These are phyloP conservation scores for Poecile montanus DNA, from an alignment of 2,797 vertebrate genomes.

Conservation along the genomic window DNA sequence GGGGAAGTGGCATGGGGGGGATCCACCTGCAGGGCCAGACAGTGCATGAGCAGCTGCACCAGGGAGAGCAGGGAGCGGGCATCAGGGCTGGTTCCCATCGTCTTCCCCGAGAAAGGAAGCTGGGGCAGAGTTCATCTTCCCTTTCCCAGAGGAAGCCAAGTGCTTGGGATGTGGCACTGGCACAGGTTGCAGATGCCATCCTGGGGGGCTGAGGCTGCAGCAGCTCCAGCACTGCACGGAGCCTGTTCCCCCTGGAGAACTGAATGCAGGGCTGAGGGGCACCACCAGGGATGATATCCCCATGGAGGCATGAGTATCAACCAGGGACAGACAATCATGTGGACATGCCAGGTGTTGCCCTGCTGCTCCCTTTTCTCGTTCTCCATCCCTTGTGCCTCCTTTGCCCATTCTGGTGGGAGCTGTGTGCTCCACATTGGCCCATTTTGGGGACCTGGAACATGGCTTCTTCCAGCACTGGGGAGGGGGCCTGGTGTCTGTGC, in stretches of 20 bases:
- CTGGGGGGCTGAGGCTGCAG: not conserved
- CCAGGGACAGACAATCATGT: not conserved
- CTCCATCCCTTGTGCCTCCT: not conserved
- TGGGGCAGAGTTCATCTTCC: not conserved
- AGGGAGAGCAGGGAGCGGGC: not conserved
- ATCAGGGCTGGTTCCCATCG: not conserved
- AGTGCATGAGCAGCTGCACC: not conserved
- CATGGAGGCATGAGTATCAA: fast-evolving
- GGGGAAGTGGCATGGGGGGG: fast-evolving
- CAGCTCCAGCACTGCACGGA: not conserved
- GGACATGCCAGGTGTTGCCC: not conserved
- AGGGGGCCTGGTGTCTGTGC: not conserved
- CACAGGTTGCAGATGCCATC: not conserved
- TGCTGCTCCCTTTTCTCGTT: not conserved
- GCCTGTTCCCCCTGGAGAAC: fast-evolving
- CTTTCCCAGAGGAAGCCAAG: not conserved
- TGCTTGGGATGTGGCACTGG: fast-evolving
- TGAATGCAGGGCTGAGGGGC: not conserved
- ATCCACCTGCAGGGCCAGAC: fast-evolving
- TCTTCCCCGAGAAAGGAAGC: not conserved
- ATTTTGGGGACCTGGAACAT: no score
- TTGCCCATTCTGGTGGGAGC: fast-evolving
- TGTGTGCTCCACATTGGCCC: not conserved
- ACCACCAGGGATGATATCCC: not conserved
- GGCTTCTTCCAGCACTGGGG: fast-evolving